Base-by-base conservation (phyloP, 2,888 invertebrate genomes). In the Liposcelis brunnea region DNA sequence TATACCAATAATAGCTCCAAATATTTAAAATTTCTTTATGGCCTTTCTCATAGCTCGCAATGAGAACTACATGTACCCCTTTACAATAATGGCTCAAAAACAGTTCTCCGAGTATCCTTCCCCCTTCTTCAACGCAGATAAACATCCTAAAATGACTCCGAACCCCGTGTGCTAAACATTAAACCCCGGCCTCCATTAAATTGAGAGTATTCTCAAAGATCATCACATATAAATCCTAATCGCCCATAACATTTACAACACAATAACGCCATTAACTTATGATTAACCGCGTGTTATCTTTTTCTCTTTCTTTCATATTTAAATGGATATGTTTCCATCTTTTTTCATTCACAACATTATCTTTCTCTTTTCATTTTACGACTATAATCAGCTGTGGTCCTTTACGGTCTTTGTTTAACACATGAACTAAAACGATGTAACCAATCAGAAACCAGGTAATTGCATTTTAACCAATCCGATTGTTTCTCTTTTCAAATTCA, bases 31-130 rank as follows among this genome's bases (percentile, higher is more conserved):
- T 40, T 19, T 40, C 40, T 40, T 40, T 40, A 40, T 19, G 40
- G 21, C 40, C 40, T 40, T 40, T 40, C 40, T 21, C 21, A 40
- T 40, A 40, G 40, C 40, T 40, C 40, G 40, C 19, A 40, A 40
- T 40, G 21, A 40, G 40, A 40, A 40, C 40, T 40, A 40, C 40
- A 21, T 40, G 21, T 40, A 40, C 40, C 40, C 40, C 40, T 40
- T 40, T 40, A 40, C 19, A 40, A 40, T 40, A 40, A 40, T 40
- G 40, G 40, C 16, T 40, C 40, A 40, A 40, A 40, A 40, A 26
- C 26, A 26, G 26, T 26, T 26, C 26, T 26, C 26, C 26, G 26
- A 26, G 26, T 26, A 26, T 26, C 26, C 26, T 26, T 26, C 26
- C 26, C 26, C 26, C 26, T 26, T 26, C 26, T 26, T 6, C 26